Conservation (phyloP, 2,797 vertebrate species). For the Thamnophis elegans region DNA sequence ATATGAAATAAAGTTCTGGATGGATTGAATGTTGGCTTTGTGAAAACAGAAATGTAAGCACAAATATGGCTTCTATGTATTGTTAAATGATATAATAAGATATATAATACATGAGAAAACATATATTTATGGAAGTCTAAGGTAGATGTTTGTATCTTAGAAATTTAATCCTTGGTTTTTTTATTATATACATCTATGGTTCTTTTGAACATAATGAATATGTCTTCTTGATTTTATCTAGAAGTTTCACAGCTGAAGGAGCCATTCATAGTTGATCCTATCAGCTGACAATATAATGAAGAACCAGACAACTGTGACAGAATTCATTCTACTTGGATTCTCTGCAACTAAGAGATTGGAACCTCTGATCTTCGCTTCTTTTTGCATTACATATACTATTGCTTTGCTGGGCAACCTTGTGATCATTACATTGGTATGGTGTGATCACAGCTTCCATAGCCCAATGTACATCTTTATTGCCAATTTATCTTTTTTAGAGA, state of each 20-base stretch:
- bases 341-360: conserved; percentile 18
- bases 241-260: not conserved
- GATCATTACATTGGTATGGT: conserved; percentile 40
- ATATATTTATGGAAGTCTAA: not conserved
- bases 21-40: too few species aligned
- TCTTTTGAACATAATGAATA: not conserved
- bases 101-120: too few species aligned
- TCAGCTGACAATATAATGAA: not conserved
- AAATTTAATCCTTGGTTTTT: not conserved
- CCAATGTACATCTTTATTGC: conserved; percentile 60
- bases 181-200: not conserved
- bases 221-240: not conserved
- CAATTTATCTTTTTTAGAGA: conserved; percentile 58
- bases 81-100: too few species aligned
- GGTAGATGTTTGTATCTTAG: not conserved
- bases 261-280: not conserved
- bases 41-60: too few species aligned
- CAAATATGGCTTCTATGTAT: too few species aligned
- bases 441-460: conserved; percentile 47
- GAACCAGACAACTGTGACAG: conserved; percentile 26
- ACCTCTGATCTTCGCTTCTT: conserved; percentile 43
- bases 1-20: too few species aligned
- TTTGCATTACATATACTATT: conserved; percentile 39
- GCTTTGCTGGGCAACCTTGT: conserved; percentile 42
- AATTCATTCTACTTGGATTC: conserved; percentile 58